phyloP scores from a whole-genome alignment of 2,888 invertebrate genomes.

The Eupithecia pulchellata region DNA sequence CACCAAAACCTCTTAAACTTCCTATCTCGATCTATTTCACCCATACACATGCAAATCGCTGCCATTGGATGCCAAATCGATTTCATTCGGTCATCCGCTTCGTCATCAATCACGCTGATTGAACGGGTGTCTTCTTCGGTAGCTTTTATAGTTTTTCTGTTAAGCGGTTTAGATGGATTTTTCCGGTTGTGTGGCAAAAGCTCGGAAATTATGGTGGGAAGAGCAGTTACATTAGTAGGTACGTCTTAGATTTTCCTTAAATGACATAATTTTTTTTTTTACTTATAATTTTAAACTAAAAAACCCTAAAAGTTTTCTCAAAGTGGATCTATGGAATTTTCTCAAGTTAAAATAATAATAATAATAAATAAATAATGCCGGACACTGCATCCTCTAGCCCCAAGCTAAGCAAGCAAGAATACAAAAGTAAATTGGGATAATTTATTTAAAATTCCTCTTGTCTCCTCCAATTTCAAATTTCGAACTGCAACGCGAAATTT shows the following conservation, averaged over 20 bases:
- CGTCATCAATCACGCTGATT: slow-evolving; percentile 81
- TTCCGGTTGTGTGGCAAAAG: slow-evolving; percentile 2
- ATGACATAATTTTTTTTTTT: too few species aligned
- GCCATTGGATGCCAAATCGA: slow-evolving; percentile 78
- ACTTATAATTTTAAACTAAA: too few species aligned
- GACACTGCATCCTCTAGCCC: too few species aligned
- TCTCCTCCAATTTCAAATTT: too few species aligned
- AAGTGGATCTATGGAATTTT: too few species aligned
- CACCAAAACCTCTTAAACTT: slow-evolving; percentile 1
- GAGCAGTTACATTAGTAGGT: not conserved
- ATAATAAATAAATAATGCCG: too few species aligned
- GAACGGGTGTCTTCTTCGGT: slow-evolving; percentile 61
- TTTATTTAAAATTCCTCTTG: too few species aligned
- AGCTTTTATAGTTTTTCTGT: slow-evolving; percentile 38
- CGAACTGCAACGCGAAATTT: too few species aligned
- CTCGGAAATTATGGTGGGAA: not conserved
- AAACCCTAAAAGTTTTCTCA: too few species aligned
- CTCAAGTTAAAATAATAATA: too few species aligned
- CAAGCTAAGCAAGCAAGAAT: too few species aligned
- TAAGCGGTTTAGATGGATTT: slow-evolving; percentile 9
- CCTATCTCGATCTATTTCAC: slow-evolving; percentile 52
- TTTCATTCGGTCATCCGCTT: slow-evolving; percentile 78
- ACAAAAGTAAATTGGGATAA: too few species aligned
- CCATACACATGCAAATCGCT: slow-evolving; percentile 79
- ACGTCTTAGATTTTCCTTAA: not conserved